Evolutionary conservation across 2,888 invertebrate species (phyloP), one percentile per base, ranked within the genome.

Genomic region (Aphodius granarius): DNA sequence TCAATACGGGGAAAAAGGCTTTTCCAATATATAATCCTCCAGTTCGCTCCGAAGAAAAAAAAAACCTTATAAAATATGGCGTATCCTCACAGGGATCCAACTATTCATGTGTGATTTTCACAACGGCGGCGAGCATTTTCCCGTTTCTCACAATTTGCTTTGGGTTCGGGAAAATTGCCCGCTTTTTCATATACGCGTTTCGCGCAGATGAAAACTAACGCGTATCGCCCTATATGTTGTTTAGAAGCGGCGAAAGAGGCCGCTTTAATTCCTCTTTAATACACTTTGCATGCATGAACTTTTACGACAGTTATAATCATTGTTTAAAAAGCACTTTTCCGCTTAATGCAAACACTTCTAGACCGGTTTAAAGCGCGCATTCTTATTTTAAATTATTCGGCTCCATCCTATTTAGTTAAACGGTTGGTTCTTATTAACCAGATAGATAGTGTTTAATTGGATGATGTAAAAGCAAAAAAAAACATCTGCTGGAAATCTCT

Each of bases 61-160:
- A 66, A 66, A 16, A 16, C 6, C 20, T n/a, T 66, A 20, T 66
- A 66, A 19, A 43, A 43, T 43, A 43, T 66, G 66, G 66, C 16
- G 66, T 20, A 66, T 20, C 66, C 19, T 66, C 66, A n/a, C 66
- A 18, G 66, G 17, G 17, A 65, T 66, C 20, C 13, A 66, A 20
- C 66, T 66, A 66, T 66, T 66, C 66, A 66, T 66, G 66, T 66
- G 66, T 66, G 66, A 66, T 66, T 66, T 66, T 66, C 18, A 43
- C 43, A 6, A 43, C 43, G 43, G 43, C 3, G 43, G 9, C 13
- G 43, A 6, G 43, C 43, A 43, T 13, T 43, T 13, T 3, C 43
- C 43, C 43, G 43, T 43, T 43, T 43, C 43, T 43, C 43, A 43
- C 43, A 43, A 43, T 43, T 43, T 43, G 43, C 43, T 43, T 43